Evolutionary conservation across 2,888 invertebrate genomes (phyloP).

Genomic region (Kuschelorhynchus macadamiae): DNA sequence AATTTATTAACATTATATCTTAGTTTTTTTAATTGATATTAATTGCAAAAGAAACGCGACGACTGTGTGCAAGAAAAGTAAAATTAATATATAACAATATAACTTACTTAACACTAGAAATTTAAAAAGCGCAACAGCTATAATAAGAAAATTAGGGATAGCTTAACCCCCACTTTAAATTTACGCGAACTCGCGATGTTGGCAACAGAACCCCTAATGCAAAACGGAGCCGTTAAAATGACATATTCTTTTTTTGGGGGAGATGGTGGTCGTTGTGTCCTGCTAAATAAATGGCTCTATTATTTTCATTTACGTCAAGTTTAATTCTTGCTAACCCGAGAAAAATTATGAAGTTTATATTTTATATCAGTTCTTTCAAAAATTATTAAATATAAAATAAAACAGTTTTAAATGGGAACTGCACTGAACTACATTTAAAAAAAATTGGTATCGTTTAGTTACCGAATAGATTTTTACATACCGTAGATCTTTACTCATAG

Average conservation of each 20-base stretch:
- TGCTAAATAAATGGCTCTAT: neutral
- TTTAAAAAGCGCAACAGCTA: conserved; percentile 13
- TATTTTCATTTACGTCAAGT: neutral
- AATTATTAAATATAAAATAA: too few relatives aligned
- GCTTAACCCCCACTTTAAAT: conserved; percentile 8
- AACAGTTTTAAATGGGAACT: neutral
- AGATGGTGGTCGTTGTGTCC: neutral
- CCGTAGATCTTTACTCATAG: too few relatives aligned
- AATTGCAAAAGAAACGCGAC: too few relatives aligned
- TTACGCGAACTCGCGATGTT: neutral
- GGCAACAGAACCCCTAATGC: conserved; percentile 3
- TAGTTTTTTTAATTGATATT: too few relatives aligned
- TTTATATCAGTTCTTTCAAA: too few relatives aligned
- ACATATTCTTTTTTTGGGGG: neutral
- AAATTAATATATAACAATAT: conserved; percentile 12
- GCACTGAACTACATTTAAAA: too few relatives aligned
- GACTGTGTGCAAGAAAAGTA: conserved; percentile 1
- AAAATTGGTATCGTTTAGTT: too few relatives aligned
- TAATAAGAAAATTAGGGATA: conserved; percentile 18
- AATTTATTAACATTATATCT: too few relatives aligned
- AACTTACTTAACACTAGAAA: conserved; percentile 7
- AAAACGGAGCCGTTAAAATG: neutral
- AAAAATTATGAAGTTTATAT: too few relatives aligned
- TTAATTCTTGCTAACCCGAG: too few relatives aligned
- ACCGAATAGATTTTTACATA: too few relatives aligned